These are phyloP conservation scores for Cetonia aurata DNA, from an alignment of 2,888 invertebrate species.

Conservation along the genomic window DNA sequence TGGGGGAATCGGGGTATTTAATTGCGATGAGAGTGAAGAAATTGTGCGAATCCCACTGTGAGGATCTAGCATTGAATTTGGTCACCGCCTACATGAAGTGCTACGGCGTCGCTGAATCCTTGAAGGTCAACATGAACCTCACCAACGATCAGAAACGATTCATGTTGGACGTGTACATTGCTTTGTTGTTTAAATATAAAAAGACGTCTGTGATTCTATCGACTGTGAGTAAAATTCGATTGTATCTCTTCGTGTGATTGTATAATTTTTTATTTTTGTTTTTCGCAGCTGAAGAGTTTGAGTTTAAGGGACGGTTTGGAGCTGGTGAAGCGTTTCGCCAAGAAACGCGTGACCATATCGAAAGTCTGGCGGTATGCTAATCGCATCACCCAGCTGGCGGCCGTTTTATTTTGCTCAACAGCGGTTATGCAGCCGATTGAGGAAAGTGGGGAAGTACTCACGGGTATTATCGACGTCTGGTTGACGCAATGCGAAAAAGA, in stretches of 20 bases:
- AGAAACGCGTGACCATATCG: slow-evolving; percentile 67
- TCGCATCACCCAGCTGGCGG: slow-evolving; percentile 70
- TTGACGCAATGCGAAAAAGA: slow-evolving; percentile 60
- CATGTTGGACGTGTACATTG: slow-evolving; percentile 73
- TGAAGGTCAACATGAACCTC: slow-evolving; percentile 62
- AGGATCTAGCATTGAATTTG: slow-evolving; percentile 73
- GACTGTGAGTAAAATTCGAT: slow-evolving; percentile 42
- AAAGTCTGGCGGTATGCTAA: slow-evolving; percentile 71
- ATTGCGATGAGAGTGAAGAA: slow-evolving; percentile 72
- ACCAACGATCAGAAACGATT: slow-evolving; percentile 69
- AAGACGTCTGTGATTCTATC: slow-evolving; percentile 46
- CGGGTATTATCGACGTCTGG: slow-evolving; percentile 64
- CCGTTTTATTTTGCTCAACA: slow-evolving; percentile 70
- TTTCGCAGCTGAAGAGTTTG: slow-evolving; percentile 69
- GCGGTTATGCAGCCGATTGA: slow-evolving; percentile 69
- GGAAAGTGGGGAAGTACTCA: slow-evolving; percentile 59
- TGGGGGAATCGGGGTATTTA: slow-evolving; percentile 71
- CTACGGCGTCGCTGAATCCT: slow-evolving; percentile 60
- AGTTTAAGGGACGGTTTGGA: slow-evolving; percentile 70
- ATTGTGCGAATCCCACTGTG: slow-evolving; percentile 73
- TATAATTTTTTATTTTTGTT: slow-evolving; percentile 51
- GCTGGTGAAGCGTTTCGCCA: slow-evolving; percentile 68
- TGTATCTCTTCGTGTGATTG: background rate
- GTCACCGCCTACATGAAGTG: slow-evolving; percentile 68
- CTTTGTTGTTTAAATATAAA: slow-evolving; percentile 65